Percentiles rank a stretch among this genome's conserved stretches.
Conservation (phyloP, 2,888 invertebrate species). For the Acrobasis suavella region DNA sequence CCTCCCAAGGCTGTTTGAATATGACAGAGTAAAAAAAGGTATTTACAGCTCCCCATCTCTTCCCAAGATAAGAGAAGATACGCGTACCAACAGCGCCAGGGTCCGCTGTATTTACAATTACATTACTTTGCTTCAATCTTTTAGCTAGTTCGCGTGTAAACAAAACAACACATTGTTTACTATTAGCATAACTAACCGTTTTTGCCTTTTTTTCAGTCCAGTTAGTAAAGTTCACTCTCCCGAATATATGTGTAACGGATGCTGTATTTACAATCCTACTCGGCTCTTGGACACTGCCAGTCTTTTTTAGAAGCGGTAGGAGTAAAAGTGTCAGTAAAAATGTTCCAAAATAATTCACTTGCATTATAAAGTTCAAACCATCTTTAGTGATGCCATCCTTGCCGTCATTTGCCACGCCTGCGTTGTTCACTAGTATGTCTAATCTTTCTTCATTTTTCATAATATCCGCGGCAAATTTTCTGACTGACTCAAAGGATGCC, state of each 20-base stretch:
- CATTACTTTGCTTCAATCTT: constrained; percentile 22
- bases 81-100: constrained; percentile 34
- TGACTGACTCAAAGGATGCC: no score
- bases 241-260: constrained; percentile 82
- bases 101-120: constrained; percentile 42
- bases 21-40: constrained; percentile 72
- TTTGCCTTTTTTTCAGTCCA: constrained; percentile 20
- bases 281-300: constrained; percentile 69
- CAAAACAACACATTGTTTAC: constrained; percentile 29
- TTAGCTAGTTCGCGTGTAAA: constrained; percentile 24
- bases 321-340: constrained; percentile 92
- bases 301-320: constrained; percentile 86
- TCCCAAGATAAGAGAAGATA: constrained; percentile 23
- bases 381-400: no score
- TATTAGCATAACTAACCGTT: constrained; percentile 28
- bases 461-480: no score
- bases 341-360: constrained; percentile 79
- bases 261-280: constrained; percentile 87
- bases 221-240: background rate
- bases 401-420: no score
- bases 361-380: no score
- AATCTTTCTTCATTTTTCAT: no score
- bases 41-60: constrained; percentile 85
- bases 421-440: no score
- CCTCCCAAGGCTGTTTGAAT: constrained; percentile 39